A percentile compares a stretch with the other conserved stretches of the same genome.
phyloP scores from a whole-genome alignment of 1,140 invertebrate genomes.

The Tetramorium parvispinum region DNA sequence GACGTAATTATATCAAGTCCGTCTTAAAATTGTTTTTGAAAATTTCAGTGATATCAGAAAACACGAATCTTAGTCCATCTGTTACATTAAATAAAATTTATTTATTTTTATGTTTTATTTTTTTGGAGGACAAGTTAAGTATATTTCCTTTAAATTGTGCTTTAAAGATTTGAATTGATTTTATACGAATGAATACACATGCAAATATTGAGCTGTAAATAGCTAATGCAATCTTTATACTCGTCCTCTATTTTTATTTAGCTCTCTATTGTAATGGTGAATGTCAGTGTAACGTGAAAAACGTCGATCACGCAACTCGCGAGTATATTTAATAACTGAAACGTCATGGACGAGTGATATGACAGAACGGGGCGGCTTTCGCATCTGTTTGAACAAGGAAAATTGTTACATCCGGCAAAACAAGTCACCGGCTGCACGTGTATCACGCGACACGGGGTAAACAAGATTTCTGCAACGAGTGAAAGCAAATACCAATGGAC shows the following conservation, averaged over 20 bases:
- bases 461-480: constrained; percentile 49
- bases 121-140: neutral
- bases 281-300: constrained; percentile 5
- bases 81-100: too few species aligned
- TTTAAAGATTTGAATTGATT: neutral
- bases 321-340: constrained; percentile 54
- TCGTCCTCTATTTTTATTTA: constrained; percentile 2
- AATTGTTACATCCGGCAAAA: constrained; percentile 60
- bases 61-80: too few species aligned
- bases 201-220: neutral
- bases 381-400: constrained; percentile 54
- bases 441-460: constrained; percentile 34
- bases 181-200: neutral
- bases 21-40: neutral
- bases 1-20: neutral
- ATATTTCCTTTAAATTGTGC: neutral
- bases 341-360: constrained; percentile 46
- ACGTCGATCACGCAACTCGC: constrained; percentile 17
- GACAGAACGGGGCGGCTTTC: constrained; percentile 14
- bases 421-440: constrained; percentile 49
- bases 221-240: neutral
- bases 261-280: neutral
- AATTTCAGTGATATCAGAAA: neutral
- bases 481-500: constrained; percentile 52
- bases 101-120: too few species aligned